A percentile compares a stretch with the other conserved stretches of the same genome.
These are phyloP conservation scores for Enteromius anoplus DNA, from an alignment of 2,797 vertebrate species.

Conservation along the genomic window DNA sequence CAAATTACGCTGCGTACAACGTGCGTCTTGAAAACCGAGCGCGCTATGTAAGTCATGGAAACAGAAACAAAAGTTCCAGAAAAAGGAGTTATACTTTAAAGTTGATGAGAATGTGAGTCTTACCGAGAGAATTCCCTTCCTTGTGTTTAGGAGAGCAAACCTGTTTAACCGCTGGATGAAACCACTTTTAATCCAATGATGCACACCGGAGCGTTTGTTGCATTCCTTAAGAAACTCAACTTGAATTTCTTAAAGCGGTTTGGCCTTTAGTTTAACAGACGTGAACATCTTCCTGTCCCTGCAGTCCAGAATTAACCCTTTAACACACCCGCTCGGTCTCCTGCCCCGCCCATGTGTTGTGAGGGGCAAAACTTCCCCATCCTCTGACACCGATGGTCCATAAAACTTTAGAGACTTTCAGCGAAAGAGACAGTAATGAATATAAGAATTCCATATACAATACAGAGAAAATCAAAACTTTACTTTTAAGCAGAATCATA, in stretches of 20 bases:
- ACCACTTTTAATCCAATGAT: background rate
- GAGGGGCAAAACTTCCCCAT: background rate
- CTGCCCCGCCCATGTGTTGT: constrained; percentile 30
- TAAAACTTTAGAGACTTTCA: background rate
- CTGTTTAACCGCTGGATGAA: background rate
- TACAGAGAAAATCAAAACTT: background rate
- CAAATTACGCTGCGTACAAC: background rate
- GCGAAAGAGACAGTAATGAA: background rate
- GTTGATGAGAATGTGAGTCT: background rate
- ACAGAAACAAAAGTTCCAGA: background rate
- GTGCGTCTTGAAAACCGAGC: background rate
- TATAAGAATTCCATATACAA: background rate
- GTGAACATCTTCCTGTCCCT: constrained; percentile 49
- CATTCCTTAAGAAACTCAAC: constrained; percentile 1
- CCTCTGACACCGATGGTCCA: background rate
- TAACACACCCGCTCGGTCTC: background rate
- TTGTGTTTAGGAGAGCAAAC: background rate
- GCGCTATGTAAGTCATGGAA: background rate
- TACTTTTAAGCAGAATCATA: background rate
- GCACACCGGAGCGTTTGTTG: background rate
- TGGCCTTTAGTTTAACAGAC: constrained; percentile 14
- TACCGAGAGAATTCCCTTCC: constrained; percentile 10
- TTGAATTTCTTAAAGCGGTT: background rate
- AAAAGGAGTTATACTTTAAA: background rate
- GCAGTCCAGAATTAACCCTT: constrained; percentile 48